Evolutionary conservation across 2,797 vertebrate genomes (phyloP).

Genomic region (Mareca strepera): DNA sequence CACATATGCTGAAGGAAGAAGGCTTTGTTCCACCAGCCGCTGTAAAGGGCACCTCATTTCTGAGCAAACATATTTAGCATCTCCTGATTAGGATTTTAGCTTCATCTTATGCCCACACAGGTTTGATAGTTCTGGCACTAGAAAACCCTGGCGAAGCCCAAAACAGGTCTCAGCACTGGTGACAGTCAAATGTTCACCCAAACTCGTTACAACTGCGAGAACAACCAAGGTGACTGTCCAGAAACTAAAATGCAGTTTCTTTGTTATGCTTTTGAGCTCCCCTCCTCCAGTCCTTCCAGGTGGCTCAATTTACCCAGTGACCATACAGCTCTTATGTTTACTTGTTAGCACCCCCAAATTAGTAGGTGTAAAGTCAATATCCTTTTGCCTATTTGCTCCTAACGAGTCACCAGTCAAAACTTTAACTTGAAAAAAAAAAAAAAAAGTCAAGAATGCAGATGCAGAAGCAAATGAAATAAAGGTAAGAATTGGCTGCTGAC

Average conservation of each 20-base stretch:
- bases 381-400: conserved; percentile 62
- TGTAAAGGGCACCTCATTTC: neutral
- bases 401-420: conserved; percentile 65
- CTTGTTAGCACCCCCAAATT: conserved; percentile 71
- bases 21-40: neutral
- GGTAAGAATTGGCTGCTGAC: conserved; percentile 41
- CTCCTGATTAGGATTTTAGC: neutral
- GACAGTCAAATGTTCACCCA: neutral
- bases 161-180: neutral
- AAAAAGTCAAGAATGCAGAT: conserved; percentile 58
- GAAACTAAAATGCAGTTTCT: conserved; percentile 26
- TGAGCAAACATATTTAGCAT: neutral
- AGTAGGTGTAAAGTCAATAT: conserved; percentile 68
- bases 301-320: conserved; percentile 40
- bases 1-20: neutral
- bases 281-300: conserved; percentile 43
- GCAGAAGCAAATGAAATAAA: conserved; percentile 60
- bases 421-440: conserved; percentile 11
- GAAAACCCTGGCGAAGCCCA: neutral
- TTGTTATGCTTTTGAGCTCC: conserved; percentile 31
- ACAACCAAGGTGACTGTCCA: neutral
- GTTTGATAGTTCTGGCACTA: neutral
- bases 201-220: neutral
- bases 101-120: neutral
- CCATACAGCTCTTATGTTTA: conserved; percentile 50